These are phyloP conservation scores for Cyanoramphus novaezelandiae DNA, from an alignment of 2,113 vertebrate species.

Conservation along the genomic window DNA sequence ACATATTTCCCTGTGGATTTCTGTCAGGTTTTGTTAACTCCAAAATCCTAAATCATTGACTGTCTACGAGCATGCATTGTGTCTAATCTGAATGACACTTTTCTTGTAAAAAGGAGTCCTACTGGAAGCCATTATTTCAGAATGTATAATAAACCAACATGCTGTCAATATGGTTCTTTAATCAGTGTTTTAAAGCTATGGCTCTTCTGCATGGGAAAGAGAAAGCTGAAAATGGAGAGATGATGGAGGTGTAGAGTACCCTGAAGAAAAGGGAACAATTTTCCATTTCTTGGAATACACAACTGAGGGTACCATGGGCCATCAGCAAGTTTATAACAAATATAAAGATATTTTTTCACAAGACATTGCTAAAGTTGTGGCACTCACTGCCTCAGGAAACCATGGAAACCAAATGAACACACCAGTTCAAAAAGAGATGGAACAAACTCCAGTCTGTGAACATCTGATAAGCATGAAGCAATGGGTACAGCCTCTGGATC, in stretches of 20 bases:
- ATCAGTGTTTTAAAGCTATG: neutral
- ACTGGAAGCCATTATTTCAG: neutral
- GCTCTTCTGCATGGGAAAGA: neutral
- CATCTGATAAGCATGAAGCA: neutral
- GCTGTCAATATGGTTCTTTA: neutral
- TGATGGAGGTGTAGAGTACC: neutral
- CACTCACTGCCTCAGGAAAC: neutral
- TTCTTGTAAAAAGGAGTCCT: neutral
- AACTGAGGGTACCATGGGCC: neutral
- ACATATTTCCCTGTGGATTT: neutral
- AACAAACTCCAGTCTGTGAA: neutral
- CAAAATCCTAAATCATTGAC: neutral
- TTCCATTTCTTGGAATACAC: neutral
- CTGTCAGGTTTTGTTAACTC: neutral
- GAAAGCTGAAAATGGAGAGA: neutral
- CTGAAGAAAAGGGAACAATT: neutral
- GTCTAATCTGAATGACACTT: rapidly evolving
- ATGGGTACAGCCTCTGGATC: neutral
- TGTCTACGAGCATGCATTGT: neutral
- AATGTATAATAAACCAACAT: neutral
- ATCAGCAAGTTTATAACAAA: neutral
- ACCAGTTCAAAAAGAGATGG: neutral
- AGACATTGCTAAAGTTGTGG: neutral
- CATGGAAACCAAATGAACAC: neutral
- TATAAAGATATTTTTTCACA: neutral